These are phyloP conservation scores for Ecliptopera silaceata DNA, from an alignment of 2,888 invertebrate genomes.

Conservation along the genomic window DNA sequence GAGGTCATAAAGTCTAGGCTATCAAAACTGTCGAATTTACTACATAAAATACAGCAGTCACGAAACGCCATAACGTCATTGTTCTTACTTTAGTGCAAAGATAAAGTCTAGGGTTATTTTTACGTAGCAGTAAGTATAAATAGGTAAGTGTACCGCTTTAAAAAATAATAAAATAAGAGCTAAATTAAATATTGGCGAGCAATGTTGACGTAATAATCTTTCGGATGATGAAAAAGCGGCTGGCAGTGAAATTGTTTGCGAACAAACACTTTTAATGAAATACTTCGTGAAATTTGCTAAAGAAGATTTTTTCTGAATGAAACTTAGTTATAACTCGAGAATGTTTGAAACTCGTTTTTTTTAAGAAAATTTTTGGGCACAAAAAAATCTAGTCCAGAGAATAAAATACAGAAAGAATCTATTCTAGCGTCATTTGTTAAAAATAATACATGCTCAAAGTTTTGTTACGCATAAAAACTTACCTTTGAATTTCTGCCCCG, in stretches of 20 bases:
- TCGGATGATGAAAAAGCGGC: constrained; percentile 44
- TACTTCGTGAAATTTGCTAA: constrained; percentile 30
- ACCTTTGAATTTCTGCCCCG: constrained; percentile 77
- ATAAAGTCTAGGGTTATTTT: background rate
- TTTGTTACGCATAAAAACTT: constrained; percentile 24
- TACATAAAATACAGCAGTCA: constrained; percentile 11
- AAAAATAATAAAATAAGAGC: constrained; percentile 34
- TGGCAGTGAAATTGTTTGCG: constrained; percentile 44
- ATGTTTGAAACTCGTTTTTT: constrained; percentile 11
- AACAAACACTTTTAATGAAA: constrained; percentile 39
- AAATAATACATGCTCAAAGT: too few relatives aligned
- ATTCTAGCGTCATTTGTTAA: too few relatives aligned
- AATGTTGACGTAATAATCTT: constrained; percentile 49
- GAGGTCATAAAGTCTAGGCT: constrained; percentile 12
- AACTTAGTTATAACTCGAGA: constrained; percentile 14
- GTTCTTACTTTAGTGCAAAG: background rate
- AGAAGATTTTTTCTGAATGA: constrained; percentile 21
- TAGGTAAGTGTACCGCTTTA: background rate
- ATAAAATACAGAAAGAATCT: too few relatives aligned
- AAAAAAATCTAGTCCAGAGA: background rate
- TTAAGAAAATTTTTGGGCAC: background rate
- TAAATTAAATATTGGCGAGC: constrained; percentile 48
- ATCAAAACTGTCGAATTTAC: constrained; percentile 15
- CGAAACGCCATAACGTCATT: background rate
- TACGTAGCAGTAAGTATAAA: background rate